Base-by-base conservation (phyloP, 2,888 invertebrate species). In the Tenthredo amoena region DNA sequence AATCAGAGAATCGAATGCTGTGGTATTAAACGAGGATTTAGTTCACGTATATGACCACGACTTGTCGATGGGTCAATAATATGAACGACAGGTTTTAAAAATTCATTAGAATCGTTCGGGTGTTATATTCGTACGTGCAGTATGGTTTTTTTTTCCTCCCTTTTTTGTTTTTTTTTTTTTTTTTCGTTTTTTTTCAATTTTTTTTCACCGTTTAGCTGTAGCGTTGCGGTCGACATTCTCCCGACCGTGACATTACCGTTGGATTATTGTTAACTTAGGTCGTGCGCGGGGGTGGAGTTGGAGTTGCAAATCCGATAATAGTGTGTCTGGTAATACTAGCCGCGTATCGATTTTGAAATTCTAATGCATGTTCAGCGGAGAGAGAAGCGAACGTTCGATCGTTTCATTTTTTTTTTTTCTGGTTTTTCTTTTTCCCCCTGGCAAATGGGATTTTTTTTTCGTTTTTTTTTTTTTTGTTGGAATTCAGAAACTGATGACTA, bases 301-400 rank as follows among this genome's bases (percentile, higher is more conserved):
- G 34, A 68, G 68, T 68, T 34, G 31, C 68, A 68, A 68, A 68
- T 31, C 68, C 68, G 68, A 68, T 68, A 68, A 68, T 68, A 68
- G 31, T 68, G 31, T 68, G 34, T 68, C 68, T 34, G 18, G 68
- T 68, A 68, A 62, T 21, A 62, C 62, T 62, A n/a, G n/a, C 26
- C 26, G 12, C n/a, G 55, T 55, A 55, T 55, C 6, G 55, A 55
- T 55, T 55, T 55, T 55, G 55, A n/a, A 55, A 55, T 18, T 55
- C 7, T 55, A n/a, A 18, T 55, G 55, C 55, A 55, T 55, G 55
- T 55, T 55, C n/a, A n/a, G n/a, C n/a, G 6, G 0, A 7, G n/a
- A 55, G 6, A 55, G n/a, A 55, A 55, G 1, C 55, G 55, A 55
- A 55, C 55, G 7, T 55, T 55, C 6, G 6, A n/a, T 47, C 9